Base-by-base conservation (phyloP, 2,888 invertebrate genomes). In the Ophraella communa region DNA sequence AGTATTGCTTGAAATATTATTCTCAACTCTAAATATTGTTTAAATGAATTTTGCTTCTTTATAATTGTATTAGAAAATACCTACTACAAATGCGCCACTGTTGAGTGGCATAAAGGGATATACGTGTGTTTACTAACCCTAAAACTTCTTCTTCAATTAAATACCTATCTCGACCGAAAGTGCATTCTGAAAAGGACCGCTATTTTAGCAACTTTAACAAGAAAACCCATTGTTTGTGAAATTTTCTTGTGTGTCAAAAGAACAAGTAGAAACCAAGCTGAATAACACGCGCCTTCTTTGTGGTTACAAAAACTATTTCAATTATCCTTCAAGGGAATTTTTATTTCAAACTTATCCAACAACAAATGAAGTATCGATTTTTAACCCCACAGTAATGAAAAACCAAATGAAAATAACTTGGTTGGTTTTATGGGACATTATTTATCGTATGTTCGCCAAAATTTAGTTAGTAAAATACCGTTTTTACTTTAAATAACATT, bases 91-190 rank as follows among this genome's bases (percentile, higher is more conserved):
- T 30, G 2, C 69, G 73, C 64, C 68, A n/a, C 35, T 35, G 35
- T 3, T 20, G 17, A 14, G 7, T 20, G 7, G 20, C 20, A 30
- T 54, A 7, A 24, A 27, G 21, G n/a, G 45, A 45, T 21, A 21
- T 17, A 24, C 20, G 39, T 59, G 39, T 59, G 59, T 49, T 3
- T 18, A 27, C 47, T n/a, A 51, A 23, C 24, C 27, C n/a, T 3
- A 23, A 51, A 51, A 21, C 53, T 20, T 61, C 45, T 53, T 77
- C 77, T 76, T 72, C 79, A 78, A 79, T 79, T 79, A 79, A 78
- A 78, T 78, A 78, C 78, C 78, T 71, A 73, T 73, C 71, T 72
- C 67, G 72, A 71, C 51, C 63, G 66, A 67, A 71, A 57, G 53
- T 58, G 72, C 71, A 73, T 73, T 70, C 70, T 68, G 65, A 66